Base-by-base conservation (phyloP, 2,113 vertebrate genomes). In the Butorides virescens region DNA sequence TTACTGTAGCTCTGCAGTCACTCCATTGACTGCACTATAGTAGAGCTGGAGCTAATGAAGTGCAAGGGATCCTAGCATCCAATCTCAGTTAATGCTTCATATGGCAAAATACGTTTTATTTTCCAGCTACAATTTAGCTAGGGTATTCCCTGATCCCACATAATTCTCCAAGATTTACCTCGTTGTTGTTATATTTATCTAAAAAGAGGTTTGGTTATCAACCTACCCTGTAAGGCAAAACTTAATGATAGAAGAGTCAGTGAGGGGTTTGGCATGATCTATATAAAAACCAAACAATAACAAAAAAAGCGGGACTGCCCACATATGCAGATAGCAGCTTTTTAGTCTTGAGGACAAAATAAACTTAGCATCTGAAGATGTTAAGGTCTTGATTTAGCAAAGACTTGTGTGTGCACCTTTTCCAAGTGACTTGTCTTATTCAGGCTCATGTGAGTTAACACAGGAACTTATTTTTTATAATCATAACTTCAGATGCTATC, bases 161-260 rank as follows among this genome's bases (percentile, higher is more conserved):
- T 0, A 0, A 14, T 36, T 25, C 71, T 63, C 26, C 25, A 56
- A 52, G 12, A 3, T 22, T 36, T 36, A 29, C 62, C 81, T 78
- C 4, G 0, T 8, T 18, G 32, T 13, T 36, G 21, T 5, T 56
- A 5, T 23, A 22, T 9, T n/a, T 34, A 26, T 17, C 19, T 56
- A 29, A 39, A 39, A 68, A 56, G 26, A 74, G 10, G 12, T 25
- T 23, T 56, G 39, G 47, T 29, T 73, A 22, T 30, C 61, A 18
- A 13, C 14, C 42, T 37, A 37, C 25, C 19, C 32, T 27, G 25
- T 14, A n/a, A 61, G 47, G 47, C 52, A 76, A 87, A 61, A 16
- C 17, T n/a, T 39, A 16, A 34, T 10, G 44, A 46, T 6, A 46
- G 36, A 77, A 53, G 22, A 27, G 42, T 39, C 53, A 78, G 72